Conservation (phyloP, 1,140 invertebrate genomes). For the Yoshiicerus persimilis region DNA sequence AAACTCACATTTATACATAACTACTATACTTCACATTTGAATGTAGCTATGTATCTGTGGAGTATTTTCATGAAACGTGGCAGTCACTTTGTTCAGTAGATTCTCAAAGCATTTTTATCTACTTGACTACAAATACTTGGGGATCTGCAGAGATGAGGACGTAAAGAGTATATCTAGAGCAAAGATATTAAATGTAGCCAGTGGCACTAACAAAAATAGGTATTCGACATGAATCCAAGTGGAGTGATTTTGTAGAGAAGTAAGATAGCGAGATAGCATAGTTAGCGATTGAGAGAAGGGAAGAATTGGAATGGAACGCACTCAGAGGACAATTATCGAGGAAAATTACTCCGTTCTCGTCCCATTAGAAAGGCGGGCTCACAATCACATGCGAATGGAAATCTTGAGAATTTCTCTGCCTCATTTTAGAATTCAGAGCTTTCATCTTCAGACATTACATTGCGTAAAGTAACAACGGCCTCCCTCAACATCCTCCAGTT, state of each 20-base stretch:
- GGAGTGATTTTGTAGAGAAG: not conserved
- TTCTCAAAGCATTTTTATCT: not conserved
- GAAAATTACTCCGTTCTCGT: conserved; percentile 20
- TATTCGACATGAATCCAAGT: not conserved
- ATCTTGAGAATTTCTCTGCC: not conserved
- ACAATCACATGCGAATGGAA: not conserved
- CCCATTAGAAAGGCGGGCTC: not conserved
- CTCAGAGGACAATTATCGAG: conserved; percentile 15
- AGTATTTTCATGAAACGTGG: not conserved
- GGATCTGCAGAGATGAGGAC: not conserved
- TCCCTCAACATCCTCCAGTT: not conserved
- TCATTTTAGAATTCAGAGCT: not conserved
- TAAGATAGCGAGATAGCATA: not conserved
- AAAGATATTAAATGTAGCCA: not conserved
- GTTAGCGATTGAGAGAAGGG: not conserved
- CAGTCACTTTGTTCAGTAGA: not conserved
- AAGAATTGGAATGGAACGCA: not conserved
- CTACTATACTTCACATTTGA: too few relatives aligned
- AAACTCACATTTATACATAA: too few relatives aligned
- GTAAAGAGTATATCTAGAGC: too few relatives aligned
- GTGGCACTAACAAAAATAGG: not conserved
- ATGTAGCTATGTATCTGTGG: too few relatives aligned
- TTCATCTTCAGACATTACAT: not conserved
- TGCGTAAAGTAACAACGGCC: not conserved
- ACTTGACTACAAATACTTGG: not conserved